A percentile compares a stretch with the other conserved stretches of the same genome.
These are phyloP conservation scores for Crotophaga sulcirostris DNA, from an alignment of 2,113 vertebrate genomes.

Conservation along the genomic window DNA sequence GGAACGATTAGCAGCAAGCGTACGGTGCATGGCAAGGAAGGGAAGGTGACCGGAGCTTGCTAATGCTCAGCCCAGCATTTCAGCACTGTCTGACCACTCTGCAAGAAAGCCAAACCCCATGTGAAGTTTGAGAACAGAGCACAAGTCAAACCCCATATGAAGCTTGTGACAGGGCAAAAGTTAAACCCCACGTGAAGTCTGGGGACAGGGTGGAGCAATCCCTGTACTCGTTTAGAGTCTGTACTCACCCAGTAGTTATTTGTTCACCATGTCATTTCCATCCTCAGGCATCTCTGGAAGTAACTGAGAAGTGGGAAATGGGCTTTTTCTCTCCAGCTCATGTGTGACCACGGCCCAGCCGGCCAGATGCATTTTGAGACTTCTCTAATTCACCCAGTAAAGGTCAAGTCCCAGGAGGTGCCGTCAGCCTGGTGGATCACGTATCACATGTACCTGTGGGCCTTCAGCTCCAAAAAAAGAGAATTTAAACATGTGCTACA, in stretches of 20 bases:
- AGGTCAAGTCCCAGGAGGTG: background rate
- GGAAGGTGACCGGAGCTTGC: background rate
- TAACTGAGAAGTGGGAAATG: background rate
- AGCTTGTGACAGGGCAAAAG: no score
- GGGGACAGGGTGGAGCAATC: background rate
- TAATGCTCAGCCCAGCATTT: background rate
- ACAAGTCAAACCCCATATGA: no score
- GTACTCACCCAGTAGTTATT: background rate
- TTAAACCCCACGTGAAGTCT: rapidly evolving
- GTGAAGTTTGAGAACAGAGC: no score
- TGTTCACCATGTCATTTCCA: background rate
- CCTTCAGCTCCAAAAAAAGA: background rate
- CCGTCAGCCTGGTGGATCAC: background rate
- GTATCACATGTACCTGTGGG: background rate
- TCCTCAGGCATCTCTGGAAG: background rate
- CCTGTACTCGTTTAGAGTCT: background rate
- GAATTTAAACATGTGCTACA: background rate
- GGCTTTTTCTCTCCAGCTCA: background rate
- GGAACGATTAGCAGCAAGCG: background rate
- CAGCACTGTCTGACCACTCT: background rate
- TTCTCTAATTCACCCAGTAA: background rate
- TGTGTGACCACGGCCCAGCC: background rate
- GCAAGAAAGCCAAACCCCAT: background rate
- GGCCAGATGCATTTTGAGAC: background rate
- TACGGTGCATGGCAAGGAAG: background rate